Conservation (phyloP, 2,797 vertebrate genomes). For the Falco berigora region DNA sequence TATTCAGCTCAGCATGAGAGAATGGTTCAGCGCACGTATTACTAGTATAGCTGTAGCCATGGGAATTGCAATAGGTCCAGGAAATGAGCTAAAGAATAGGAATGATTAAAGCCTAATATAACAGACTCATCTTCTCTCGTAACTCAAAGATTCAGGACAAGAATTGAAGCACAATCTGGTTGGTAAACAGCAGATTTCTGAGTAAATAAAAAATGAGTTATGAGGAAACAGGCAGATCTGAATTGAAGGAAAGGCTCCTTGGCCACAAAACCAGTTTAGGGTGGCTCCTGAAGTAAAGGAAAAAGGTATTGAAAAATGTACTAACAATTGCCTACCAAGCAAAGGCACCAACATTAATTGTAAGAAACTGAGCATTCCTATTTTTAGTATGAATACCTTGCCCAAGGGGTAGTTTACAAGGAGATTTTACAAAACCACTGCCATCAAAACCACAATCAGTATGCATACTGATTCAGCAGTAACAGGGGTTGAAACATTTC, state of each 20-base stretch:
- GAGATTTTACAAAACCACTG: background rate
- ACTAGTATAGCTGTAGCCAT: background rate
- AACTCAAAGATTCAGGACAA: background rate
- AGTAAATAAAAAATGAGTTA: background rate
- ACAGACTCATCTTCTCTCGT: background rate
- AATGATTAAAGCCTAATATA: background rate
- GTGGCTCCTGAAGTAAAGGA: background rate
- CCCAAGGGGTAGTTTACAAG: background rate
- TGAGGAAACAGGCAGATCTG: background rate
- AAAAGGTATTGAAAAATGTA: background rate
- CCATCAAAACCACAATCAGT: too few species aligned
- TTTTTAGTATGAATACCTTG: background rate
- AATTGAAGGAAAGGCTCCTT: background rate
- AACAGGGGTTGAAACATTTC: background rate
- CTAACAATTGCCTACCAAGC: background rate
- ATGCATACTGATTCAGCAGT: background rate
- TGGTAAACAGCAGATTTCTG: background rate
- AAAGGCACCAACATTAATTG: background rate
- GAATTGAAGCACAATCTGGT: accelerated
- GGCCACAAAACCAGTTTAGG: background rate
- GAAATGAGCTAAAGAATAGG: background rate
- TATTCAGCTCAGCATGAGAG: background rate
- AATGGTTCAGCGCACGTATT: background rate
- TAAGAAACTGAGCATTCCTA: background rate
- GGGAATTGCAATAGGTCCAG: background rate